Conservation (phyloP, 2,888 invertebrate genomes). For the Thera britannica region DNA sequence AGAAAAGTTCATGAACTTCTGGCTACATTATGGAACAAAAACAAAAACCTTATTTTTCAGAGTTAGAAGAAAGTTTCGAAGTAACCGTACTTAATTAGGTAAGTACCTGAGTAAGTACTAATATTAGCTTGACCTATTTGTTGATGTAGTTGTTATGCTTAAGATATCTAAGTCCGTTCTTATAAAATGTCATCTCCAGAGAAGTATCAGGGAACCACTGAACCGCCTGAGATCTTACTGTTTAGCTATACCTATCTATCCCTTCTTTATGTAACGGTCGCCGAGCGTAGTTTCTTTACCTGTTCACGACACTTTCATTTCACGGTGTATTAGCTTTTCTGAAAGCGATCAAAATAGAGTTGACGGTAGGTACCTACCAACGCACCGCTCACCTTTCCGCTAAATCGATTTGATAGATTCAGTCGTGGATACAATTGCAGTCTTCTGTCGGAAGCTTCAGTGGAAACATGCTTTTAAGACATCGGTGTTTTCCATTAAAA, state of each 20-base stretch:
- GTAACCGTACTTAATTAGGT: too few species aligned
- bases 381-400: constrained; percentile 58
- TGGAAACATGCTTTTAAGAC: constrained; percentile 64
- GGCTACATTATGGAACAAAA: too few species aligned
- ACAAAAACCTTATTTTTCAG: too few species aligned
- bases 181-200: constrained; percentile 8
- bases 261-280: constrained; percentile 42
- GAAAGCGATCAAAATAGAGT: constrained; percentile 55
- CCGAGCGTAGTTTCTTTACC: constrained; percentile 50
- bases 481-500: constrained; percentile 57
- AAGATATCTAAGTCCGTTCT: not conserved
- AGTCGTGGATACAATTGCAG: constrained; percentile 49
- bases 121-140: too few species aligned
- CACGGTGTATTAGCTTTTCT: constrained; percentile 64
- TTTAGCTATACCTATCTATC: constrained; percentile 5
- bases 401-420: constrained; percentile 61
- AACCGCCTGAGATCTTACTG: not conserved
- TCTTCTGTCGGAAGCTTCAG: constrained; percentile 53
- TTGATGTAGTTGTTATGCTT: not conserved
- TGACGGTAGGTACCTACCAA: constrained; percentile 4
- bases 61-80: too few species aligned
- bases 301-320: constrained; percentile 68
- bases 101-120: too few species aligned
- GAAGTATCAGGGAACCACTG: constrained; percentile 8
- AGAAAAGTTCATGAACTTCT: too few species aligned